Conservation (phyloP, 2,888 invertebrate species). For the Pandemis heparana region DNA sequence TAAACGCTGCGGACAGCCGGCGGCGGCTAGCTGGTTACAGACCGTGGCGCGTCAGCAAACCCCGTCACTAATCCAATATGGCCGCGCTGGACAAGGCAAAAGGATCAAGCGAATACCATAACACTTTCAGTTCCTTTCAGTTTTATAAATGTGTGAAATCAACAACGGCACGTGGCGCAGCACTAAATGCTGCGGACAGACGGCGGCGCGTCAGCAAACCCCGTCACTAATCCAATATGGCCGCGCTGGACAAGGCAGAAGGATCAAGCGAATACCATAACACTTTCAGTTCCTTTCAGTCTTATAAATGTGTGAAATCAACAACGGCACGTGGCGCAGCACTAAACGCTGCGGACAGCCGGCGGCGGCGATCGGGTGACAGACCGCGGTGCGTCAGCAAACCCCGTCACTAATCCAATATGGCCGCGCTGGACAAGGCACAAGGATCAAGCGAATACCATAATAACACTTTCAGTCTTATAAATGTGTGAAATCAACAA, state of each 20-base stretch:
- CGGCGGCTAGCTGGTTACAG: slow-evolving; percentile 57
- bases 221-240: slow-evolving; percentile 76
- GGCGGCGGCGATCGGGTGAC: slow-evolving; percentile 56
- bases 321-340: not conserved
- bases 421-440: slow-evolving; percentile 50
- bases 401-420: slow-evolving; percentile 76
- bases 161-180: not conserved
- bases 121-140: not conserved
- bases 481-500: too few species aligned
- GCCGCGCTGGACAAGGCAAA: too few species aligned
- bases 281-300: too few species aligned
- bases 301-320: not conserved
- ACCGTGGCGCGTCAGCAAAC: slow-evolving; percentile 67
- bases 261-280: slow-evolving; percentile 5
- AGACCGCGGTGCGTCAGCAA: slow-evolving; percentile 67
- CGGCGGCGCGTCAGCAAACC: slow-evolving; percentile 69
- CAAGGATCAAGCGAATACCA: too few species aligned
- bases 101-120: too few species aligned
- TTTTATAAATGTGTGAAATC: not conserved
- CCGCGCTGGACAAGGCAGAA: slow-evolving; percentile 39
- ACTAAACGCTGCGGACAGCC: slow-evolving; percentile 21
- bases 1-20: slow-evolving; percentile 23
- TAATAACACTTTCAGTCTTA: too few species aligned
- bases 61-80: slow-evolving; percentile 77
- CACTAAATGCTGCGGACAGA: slow-evolving; percentile 47